Conservation (phyloP, 2,888 invertebrate species). For the Mermis nigrescens region DNA sequence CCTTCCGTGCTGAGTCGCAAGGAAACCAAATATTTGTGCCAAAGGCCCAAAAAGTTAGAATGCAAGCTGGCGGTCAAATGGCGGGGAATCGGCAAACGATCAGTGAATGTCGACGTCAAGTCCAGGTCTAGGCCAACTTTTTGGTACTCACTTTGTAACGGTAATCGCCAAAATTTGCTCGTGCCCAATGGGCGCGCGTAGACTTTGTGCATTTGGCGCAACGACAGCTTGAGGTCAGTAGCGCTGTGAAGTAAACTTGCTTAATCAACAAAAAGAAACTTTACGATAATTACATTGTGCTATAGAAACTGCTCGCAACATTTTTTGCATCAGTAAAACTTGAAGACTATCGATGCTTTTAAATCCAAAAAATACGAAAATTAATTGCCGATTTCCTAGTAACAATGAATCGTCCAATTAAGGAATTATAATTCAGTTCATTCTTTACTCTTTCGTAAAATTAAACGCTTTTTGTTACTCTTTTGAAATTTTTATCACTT, state of each 20-base stretch:
- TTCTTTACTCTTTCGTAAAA: no score
- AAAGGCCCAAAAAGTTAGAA: conserved; percentile 21
- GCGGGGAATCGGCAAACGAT: conserved; percentile 13
- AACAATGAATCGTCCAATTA: no score
- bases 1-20: conserved; percentile 10
- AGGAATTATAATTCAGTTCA: no score
- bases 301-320: no score
- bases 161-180: conserved; percentile 17
- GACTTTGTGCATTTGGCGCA: conserved; percentile 11
- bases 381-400: no score
- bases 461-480: background rate
- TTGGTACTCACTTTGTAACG: conserved; percentile 12
- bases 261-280: background rate
- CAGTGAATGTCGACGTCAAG: conserved; percentile 18
- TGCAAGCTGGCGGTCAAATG: conserved; percentile 16
- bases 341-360: no score
- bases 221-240: conserved; percentile 15
- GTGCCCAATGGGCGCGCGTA: conserved; percentile 14
- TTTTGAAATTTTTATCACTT: background rate
- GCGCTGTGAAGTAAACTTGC: conserved; percentile 1
- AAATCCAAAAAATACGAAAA: no score
- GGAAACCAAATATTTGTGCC: conserved; percentile 19
- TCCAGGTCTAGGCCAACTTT: conserved; percentile 18
- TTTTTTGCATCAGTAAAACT: no score
- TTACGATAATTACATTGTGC: conserved; percentile 3